Conservation (phyloP, 2,113 vertebrate species). For the Mesocricetus auratus region DNA sequence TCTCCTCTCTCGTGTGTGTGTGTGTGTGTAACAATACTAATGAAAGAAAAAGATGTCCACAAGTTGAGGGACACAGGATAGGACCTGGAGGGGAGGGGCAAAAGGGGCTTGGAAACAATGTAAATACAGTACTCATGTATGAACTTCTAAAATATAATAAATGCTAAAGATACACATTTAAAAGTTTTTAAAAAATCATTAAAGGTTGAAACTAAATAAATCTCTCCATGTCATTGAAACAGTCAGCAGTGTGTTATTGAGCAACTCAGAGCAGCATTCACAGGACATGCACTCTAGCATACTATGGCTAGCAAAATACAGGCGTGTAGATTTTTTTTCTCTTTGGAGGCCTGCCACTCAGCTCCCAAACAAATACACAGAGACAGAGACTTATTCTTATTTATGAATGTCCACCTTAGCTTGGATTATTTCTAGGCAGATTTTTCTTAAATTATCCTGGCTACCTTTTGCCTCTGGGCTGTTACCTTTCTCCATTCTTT, state of each 20-base stretch:
- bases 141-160: background rate
- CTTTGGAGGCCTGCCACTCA: background rate
- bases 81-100: background rate
- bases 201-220: background rate
- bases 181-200: background rate
- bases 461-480: background rate
- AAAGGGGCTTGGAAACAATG: no score
- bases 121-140: background rate
- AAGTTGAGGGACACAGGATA: background rate
- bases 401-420: background rate
- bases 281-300: background rate
- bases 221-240: background rate
- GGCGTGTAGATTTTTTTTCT: background rate
- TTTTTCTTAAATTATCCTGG: background rate
- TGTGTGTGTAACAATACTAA: background rate
- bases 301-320: background rate
- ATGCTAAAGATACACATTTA: background rate
- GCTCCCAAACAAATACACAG: background rate
- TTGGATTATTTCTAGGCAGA: background rate
- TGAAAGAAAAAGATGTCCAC: background rate
- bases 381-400: background rate
- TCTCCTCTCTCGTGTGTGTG: background rate
- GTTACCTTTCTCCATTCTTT: background rate
- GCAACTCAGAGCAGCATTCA: background rate
- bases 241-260: background rate